Conservation (phyloP, 2,797 vertebrate genomes). For the Carcharodon carcharias region DNA sequence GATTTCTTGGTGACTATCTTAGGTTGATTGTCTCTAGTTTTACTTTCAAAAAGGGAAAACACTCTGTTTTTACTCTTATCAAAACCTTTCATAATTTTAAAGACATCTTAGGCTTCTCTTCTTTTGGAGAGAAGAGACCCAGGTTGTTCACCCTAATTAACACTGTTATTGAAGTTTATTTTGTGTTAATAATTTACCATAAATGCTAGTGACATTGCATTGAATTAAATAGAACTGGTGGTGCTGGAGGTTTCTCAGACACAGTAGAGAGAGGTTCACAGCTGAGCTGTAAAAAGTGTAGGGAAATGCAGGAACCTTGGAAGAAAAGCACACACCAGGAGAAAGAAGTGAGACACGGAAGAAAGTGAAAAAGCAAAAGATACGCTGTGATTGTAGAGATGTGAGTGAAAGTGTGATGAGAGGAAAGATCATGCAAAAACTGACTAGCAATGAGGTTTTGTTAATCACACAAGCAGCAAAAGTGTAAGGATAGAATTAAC, state of each 20-base stretch:
- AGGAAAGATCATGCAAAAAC: neutral
- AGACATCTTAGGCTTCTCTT: neutral
- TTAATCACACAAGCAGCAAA: neutral
- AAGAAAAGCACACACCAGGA: neutral
- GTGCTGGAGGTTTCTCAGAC: too few relatives aligned
- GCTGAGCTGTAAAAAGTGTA: neutral
- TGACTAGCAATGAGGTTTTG: neutral
- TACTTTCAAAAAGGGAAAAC: neutral
- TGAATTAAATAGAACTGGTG: neutral
- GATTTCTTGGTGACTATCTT: neutral
- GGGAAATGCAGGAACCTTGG: neutral
- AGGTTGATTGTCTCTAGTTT: neutral
- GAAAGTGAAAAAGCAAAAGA: neutral
- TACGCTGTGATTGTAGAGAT: neutral
- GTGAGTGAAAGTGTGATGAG: neutral
- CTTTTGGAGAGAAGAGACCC: neutral
- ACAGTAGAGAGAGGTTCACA: neutral
- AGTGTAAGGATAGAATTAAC: neutral
- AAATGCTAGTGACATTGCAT: neutral
- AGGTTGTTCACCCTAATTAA: neutral
- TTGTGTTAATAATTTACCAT: neutral
- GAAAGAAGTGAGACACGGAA: neutral
- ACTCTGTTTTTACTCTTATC: neutral
- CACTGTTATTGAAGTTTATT: neutral
- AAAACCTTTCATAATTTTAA: neutral